Evolutionary conservation across 2,797 vertebrate species (phyloP), one percentile per base, ranked within the genome.

Genomic region (Urophycis tenuis): DNA sequence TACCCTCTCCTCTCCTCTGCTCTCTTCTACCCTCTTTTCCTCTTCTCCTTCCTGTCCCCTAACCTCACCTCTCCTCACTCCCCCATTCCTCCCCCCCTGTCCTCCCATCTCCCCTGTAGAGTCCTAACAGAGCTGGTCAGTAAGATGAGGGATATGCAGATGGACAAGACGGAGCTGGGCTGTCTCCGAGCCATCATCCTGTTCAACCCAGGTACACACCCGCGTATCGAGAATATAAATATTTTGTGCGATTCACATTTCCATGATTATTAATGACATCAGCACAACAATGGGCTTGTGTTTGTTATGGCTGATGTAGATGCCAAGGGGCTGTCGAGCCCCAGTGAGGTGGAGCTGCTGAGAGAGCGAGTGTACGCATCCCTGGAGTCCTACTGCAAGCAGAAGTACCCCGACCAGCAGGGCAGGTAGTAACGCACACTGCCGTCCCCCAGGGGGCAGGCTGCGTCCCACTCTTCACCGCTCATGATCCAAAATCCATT

Each of bases 131-230:
- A 97, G 89, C 92, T 98, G 77, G 96, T 98, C 67, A 97, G 96
- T 84, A 98, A 98, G 90, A 98, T 98, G 96, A 94, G 96, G 73
- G 96, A 98, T 90, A 98, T 98, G 96, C 95, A 96, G 84, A 97
- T 98, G 96, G 96, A 98, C 89, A 98, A 98, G 93, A 96, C 96
- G 0, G 96, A 98, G 87, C 92, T 98, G 75, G 94, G 94, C 78
- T 95, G 94, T 85, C 93, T 95, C 36, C 88, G 94, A 81, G 94
- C 94, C 74, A 95, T 95, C 84, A 94, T 95, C 79, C 94, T 98
- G 81, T 98, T 98, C 87, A 98, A 98, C 80, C 96, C 96, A 85
- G 96, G 96, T 97, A 85, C 6, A 2, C 3, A 22, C 0, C 0
- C 30, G 25, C 1, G 14, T 36, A 53, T 25, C 2, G 17, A 34